Base-by-base conservation (phyloP, 1,140 invertebrate genomes). In the Caenorhabditis inopinata region DNA sequence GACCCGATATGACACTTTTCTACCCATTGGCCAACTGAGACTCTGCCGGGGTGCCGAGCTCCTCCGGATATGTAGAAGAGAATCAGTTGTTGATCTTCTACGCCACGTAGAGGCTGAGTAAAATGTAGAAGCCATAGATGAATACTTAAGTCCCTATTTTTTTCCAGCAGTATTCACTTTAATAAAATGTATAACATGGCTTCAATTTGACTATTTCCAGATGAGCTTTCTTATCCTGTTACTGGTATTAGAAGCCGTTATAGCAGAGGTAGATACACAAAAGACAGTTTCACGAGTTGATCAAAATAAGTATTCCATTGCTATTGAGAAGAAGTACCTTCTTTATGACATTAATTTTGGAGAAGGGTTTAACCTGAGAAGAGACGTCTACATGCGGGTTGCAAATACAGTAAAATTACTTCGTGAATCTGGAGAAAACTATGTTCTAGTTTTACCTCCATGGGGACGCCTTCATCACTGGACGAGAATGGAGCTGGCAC, bases 331-430 rank as follows among this genome's bases (percentile, higher is more conserved):
- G 53, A 73, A 74, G 29, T 83, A 53, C 29, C 78, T 96, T 74
- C 91, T 97, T 29, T 98, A 97, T 89, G 94, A 97, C 90, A 93
- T 76, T 35, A 98, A 97, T 90, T 93, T 92, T 21, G 92, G 93
- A 1, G 96, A 99, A 91, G 96, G 96, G 0, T 98, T 99, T 87
- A 99, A 99, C 91, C 91, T 99, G 79, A 90, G 96, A 68, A 91
- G 96, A 81, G 96, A 98, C 91, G 96, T 98, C 11, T 98, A 96
- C 85, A 92, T 98, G 90, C 91, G 96, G 85, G 91, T 97, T 84
- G 94, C 96, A 14, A 92, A 93, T 74, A 92, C 96, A 84, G 90
- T 94, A 0, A 91, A 91, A 85, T 91, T 91, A 80, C 90, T 94
- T 81, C 90, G 90, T 86, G 87, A 91, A 79, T 81, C 85, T 79